Conservation (phyloP, 2,113 vertebrate genomes). For the Stegastes partitus region DNA sequence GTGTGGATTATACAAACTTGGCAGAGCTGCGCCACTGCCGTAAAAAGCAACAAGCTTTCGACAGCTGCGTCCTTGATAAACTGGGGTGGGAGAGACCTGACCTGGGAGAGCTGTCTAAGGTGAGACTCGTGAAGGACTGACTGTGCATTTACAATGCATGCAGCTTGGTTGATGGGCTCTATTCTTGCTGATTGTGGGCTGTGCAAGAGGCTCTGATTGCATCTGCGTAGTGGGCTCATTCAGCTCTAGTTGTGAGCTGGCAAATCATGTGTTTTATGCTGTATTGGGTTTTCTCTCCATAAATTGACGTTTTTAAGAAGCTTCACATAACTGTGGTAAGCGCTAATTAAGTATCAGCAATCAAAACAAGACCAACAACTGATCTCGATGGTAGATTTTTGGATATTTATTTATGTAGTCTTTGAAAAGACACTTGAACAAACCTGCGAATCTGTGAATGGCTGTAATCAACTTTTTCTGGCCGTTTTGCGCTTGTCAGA, state of each 20-base stretch:
- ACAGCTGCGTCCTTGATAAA: slow-evolving; percentile 94
- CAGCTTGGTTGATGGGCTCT: slow-evolving; percentile 44
- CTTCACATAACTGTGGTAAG: slow-evolving; percentile 6
- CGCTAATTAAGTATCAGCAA: slow-evolving; percentile 23
- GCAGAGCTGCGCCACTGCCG: slow-evolving; percentile 90
- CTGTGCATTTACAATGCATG: slow-evolving; percentile 39
- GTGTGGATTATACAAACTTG: slow-evolving; percentile 88
- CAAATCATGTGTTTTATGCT: slow-evolving; percentile 39
- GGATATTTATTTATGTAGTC: slow-evolving; percentile 20
- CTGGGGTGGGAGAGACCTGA: slow-evolving; percentile 95
- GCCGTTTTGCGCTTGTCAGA: slow-evolving; percentile 12
- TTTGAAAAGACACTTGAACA: slow-evolving; percentile 15
- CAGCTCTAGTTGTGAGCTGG: slow-evolving; percentile 11
- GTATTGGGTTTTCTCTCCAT: slow-evolving; percentile 12
- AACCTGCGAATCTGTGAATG: slow-evolving; percentile 21
- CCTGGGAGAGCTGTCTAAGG: slow-evolving; percentile 96
- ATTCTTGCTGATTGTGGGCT: slow-evolving; percentile 57
- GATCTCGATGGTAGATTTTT: slow-evolving; percentile 21
- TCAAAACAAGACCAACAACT: slow-evolving; percentile 21
- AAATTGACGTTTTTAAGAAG: slow-evolving; percentile 20
- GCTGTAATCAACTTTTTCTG: slow-evolving; percentile 41
- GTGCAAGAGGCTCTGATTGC: slow-evolving; percentile 61
- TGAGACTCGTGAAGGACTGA: slow-evolving; percentile 71
- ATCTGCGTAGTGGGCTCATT: slow-evolving; percentile 27
- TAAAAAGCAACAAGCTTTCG: slow-evolving; percentile 91